Conservation (phyloP, 2,888 invertebrate species). For the Himalopsyche kuldschensis region DNA sequence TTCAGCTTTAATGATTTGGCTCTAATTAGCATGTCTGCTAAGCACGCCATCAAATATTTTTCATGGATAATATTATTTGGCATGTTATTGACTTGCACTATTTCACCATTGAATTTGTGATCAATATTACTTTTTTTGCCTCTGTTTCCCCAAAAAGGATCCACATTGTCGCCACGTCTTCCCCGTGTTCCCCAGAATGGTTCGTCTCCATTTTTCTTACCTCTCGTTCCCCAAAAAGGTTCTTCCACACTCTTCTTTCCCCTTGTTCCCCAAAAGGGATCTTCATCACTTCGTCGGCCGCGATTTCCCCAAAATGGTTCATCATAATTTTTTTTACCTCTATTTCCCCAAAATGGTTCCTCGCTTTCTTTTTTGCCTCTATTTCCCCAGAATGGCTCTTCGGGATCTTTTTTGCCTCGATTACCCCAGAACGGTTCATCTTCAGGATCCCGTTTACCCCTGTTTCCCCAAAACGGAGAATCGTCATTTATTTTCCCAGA, state of each 20-base stretch:
- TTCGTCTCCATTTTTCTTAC: conserved; percentile 43
- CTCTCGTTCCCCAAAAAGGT: conserved; percentile 40
- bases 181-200: conserved; percentile 48
- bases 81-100: background rate
- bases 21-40: background rate
- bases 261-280: conserved; percentile 46
- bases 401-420: conserved; percentile 44
- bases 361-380: conserved; percentile 32
- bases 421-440: conserved; percentile 42
- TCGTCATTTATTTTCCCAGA: conserved; percentile 24
- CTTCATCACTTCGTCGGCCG: conserved; percentile 44
- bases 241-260: conserved; percentile 40
- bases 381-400: conserved; percentile 55
- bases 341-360: conserved; percentile 45
- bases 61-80: background rate
- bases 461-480: conserved; percentile 39
- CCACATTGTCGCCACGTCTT: conserved; percentile 40
- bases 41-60: background rate
- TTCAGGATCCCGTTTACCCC: conserved; percentile 31
- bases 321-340: conserved; percentile 40
- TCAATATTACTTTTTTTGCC: conserved; percentile 39
- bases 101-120: background rate
- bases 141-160: conserved; percentile 46
- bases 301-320: conserved; percentile 46
- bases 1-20: background rate